A percentile compares a stretch with the other conserved stretches of the same genome.
These are phyloP conservation scores for Grus americana DNA, from an alignment of 2,113 vertebrate species.

Conservation along the genomic window DNA sequence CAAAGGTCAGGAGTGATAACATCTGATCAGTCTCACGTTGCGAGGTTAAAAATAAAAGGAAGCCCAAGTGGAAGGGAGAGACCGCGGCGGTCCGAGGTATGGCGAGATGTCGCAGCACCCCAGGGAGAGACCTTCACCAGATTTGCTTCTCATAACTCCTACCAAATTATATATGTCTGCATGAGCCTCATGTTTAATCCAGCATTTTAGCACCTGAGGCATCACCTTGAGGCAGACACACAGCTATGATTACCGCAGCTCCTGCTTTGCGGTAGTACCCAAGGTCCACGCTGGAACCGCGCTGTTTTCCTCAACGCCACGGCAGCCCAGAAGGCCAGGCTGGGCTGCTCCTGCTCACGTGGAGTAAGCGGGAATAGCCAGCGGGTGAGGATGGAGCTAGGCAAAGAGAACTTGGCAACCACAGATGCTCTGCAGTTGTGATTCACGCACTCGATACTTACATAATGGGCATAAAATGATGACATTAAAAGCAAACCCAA, in stretches of 20 bases:
- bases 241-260: accelerated
- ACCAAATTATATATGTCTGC: not conserved
- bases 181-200: accelerated
- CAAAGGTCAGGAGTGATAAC: not conserved
- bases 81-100: accelerated
- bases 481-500: not conserved
- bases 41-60: constrained; percentile 23
- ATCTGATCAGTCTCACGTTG: not conserved
- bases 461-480: not conserved
- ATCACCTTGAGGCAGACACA: accelerated
- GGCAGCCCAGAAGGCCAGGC: not conserved
- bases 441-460: not conserved
- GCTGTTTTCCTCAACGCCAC: not conserved
- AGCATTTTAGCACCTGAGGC: not conserved
- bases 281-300: accelerated
- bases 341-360: accelerated
- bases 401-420: not conserved
- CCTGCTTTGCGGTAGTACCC: accelerated
- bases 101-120: not conserved
- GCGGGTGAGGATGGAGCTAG: not conserved
- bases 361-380: not conserved
- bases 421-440: not conserved
- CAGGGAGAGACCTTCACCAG: not conserved
- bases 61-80: not conserved
- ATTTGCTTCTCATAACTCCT: not conserved